Evolutionary conservation across 2,113 vertebrate species (phyloP), one percentile per base, ranked within the genome.

Genomic region (human (Homo sapiens)): DNA sequence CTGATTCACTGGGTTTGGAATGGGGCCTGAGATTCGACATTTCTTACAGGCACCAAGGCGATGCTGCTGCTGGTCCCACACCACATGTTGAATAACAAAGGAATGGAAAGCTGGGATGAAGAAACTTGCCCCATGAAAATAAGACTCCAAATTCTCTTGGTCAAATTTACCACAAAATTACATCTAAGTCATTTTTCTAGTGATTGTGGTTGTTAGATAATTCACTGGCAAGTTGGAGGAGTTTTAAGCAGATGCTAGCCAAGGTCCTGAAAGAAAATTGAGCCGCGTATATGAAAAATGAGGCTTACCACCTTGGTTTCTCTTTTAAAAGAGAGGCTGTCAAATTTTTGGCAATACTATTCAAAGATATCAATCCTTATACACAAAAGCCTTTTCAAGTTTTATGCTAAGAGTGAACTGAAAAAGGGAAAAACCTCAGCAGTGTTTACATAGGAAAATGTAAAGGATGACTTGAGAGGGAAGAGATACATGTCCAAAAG

Each of bases 241-340:
- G 4, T n/a, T n/a, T 79, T 17, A 70, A 43, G 32, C 4, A n/a
- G 93, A 88, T 55, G 81, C 98, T 98, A 87, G 79, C 96, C 96
- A 81, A 96, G 96, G 97, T 96, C 70, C 96, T 98, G 97, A 98
- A 96, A 87, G 79, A 83, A 35, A 59, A 61, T 27, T 50, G 61
- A 76, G n/a, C 43, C 30, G 2, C 0, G 0, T 12, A 48, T 55
- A 59, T 59, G 43, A 78, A 83, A 84, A 70, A 55, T 5, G 30
- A 89, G 45, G 20, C 5, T n/a, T n/a, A 43, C 50, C 72, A 79
- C 38, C 78, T 57, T 45, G 12, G 38, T 45, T 70, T 96, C 75
- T 81, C 55, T 90, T 85, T 87, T 61, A 94, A 93, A 91, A 45
- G 17, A 93, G 9, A 87, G 1, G 3, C 4, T 45, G 27, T 14